Conservation (phyloP, 2,888 invertebrate genomes). For the Argyra leucocephala region DNA sequence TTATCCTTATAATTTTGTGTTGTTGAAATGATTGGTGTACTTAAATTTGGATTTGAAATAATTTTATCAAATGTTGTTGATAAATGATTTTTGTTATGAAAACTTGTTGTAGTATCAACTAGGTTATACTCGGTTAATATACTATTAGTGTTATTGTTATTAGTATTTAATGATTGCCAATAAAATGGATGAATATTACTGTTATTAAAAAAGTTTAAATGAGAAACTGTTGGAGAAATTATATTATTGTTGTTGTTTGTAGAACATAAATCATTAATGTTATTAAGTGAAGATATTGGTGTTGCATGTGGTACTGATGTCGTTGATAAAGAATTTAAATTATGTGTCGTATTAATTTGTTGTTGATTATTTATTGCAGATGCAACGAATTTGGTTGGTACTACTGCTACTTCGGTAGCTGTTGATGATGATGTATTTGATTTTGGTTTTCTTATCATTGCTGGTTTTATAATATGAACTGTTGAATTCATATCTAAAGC, state of each 20-base stretch:
- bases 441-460: conserved; percentile 15
- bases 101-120: background rate
- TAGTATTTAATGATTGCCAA: background rate
- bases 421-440: conserved; percentile 16
- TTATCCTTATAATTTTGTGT: background rate
- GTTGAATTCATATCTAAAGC: conserved; percentile 27
- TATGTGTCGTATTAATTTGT: conserved; percentile 17
- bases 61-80: background rate
- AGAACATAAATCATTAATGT: background rate
- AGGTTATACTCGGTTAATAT: background rate
- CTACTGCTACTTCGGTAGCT: conserved; percentile 17
- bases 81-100: background rate
- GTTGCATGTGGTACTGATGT: background rate
- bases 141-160: background rate
- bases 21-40: background rate
- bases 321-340: conserved; percentile 16
- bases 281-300: background rate
- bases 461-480: conserved; percentile 4
- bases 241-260: background rate
- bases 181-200: background rate
- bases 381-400: conserved; percentile 12
- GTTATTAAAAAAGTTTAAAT: background rate
- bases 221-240: background rate
- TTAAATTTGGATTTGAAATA: background rate
- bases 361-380: background rate